Evolutionary conservation across 2,113 vertebrate genomes (phyloP), one percentile per base, ranked within the genome.

Genomic region (Rissa tridactyla): DNA sequence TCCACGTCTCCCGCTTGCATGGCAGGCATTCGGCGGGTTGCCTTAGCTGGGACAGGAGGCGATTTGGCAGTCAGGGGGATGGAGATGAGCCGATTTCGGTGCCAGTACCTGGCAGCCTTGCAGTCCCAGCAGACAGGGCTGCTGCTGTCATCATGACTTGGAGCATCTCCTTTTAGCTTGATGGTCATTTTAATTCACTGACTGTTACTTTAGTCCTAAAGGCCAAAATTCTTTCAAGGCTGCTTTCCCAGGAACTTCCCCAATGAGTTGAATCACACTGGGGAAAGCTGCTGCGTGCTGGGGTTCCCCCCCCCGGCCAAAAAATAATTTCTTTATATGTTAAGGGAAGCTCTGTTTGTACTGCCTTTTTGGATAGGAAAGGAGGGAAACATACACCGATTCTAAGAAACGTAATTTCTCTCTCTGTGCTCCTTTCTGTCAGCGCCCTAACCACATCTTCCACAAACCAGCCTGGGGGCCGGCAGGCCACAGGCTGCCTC

Each of bases 11-110:
- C 47, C 27, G 69, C 32, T 26, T 26, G 38, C 38, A 17, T 0
- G 1, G 49, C 38, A 46, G 0, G 4, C 40, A 17, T 20, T 54
- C 3, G 0, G 52, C 1, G 1, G 21, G 21, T 66, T 69, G 12
- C 23, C 40, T 72, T 2, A 1, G 30, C 49, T 47, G 27, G 11
- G 29, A 68, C 38, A 6, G 21, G 65, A 75, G 30, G 13, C 0
- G 0, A 40, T 64, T 34, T 87, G 52, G 32, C 57, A 60, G 29
- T 8, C 57, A 38, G 34, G 66, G 21, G 40, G 54, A 40, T 65
- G 58, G 51, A 40, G 60, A 30, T 0, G 7, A 91, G 22, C 16
- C 29, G 14, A 12, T 70, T 71, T 75, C 1, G 5, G 19, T 65
- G 58, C 51, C 1, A 3, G 32, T 75, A 42, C 38, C 4, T 34